Evolutionary conservation across 2,888 invertebrate genomes (phyloP).

Genomic region (Synergus japonicus): DNA sequence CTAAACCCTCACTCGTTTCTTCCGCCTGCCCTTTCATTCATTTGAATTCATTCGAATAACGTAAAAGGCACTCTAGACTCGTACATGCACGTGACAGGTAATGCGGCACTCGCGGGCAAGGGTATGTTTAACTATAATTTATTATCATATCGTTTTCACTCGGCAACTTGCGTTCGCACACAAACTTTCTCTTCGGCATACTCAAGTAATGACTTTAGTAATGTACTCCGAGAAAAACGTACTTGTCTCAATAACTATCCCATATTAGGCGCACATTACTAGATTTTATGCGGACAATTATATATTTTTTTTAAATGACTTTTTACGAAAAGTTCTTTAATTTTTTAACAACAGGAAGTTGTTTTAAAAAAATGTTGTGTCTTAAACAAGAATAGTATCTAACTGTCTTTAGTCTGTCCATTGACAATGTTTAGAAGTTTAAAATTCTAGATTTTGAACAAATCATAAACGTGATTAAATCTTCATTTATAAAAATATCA

Average conservation of each 20-base stretch:
- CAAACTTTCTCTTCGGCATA: conserved; percentile 20
- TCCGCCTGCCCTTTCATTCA: conserved; percentile 41
- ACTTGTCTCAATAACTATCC: not conserved
- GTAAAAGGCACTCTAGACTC: conserved; percentile 43
- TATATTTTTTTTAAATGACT: not conserved
- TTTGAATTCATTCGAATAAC: conserved; percentile 47
- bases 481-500: not conserved
- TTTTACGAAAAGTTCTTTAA: not conserved
- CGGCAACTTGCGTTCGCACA: not conserved
- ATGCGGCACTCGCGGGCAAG: conserved; percentile 22
- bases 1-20: conserved; percentile 34
- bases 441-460: too few relatives aligned
- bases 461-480: too few relatives aligned
- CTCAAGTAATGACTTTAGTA: conserved; percentile 3
- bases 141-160: conserved; percentile 34
- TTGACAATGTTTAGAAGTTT: too few relatives aligned
- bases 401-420: too few relatives aligned
- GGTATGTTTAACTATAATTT: conserved; percentile 33
- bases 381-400: not conserved
- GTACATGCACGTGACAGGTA: conserved; percentile 37
- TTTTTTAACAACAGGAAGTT: not conserved
- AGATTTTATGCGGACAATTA: not conserved
- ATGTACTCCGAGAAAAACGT: conserved; percentile 5
- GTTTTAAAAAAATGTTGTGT: not conserved
- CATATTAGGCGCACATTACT: not conserved